Percentiles rank a stretch among this genome's conserved stretches.
Evolutionary conservation across 1,140 invertebrate species (phyloP).

Genomic region (Drosophila serrata): DNA sequence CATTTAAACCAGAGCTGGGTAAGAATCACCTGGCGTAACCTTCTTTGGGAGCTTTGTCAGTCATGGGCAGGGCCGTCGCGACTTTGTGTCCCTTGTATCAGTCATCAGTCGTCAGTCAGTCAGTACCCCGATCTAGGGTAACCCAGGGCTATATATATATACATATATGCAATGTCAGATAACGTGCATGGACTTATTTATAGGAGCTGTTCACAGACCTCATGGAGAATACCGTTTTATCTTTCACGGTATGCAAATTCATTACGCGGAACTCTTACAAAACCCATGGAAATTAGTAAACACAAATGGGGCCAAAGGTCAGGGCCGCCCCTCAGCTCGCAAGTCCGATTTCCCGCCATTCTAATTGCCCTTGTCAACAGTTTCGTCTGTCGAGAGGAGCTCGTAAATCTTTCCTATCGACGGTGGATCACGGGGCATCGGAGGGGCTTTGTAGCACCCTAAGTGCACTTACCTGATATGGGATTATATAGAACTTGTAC

Average conservation of each 20-base stretch:
- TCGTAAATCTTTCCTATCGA: conserved; percentile 46
- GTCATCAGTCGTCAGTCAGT: conserved; percentile 17
- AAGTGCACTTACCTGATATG: conserved; percentile 27
- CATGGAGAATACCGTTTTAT: conserved; percentile 32
- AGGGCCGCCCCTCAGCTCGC: conserved; percentile 15
- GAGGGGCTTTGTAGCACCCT: conserved; percentile 19
- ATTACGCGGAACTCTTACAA: conserved; percentile 49
- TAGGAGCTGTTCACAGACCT: conserved; percentile 15
- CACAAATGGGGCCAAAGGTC: conserved; percentile 52
- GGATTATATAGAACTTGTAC: conserved; percentile 25
- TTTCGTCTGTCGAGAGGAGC: conserved; percentile 17
- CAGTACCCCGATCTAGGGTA: conserved; percentile 8
- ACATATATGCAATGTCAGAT: conserved; percentile 21
- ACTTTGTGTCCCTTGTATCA: conserved; percentile 11
- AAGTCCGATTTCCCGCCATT: conserved; percentile 27
- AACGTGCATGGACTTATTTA: conserved; percentile 39
- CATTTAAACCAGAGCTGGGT: conserved; percentile 11
- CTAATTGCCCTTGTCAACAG: conserved; percentile 61
- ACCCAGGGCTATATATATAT: conserved; percentile 14
- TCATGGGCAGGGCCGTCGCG: conserved; percentile 29
- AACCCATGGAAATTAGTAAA: conserved; percentile 30
- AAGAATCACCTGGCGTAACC: conserved; percentile 29
- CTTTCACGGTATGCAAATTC: conserved; percentile 60
- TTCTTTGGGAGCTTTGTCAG: conserved; percentile 27
- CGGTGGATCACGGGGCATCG: conserved; percentile 5